Evolutionary conservation across 2,113 vertebrate species (phyloP), one percentile per base, ranked within the genome.

Genomic region (Halichoerus grypus): DNA sequence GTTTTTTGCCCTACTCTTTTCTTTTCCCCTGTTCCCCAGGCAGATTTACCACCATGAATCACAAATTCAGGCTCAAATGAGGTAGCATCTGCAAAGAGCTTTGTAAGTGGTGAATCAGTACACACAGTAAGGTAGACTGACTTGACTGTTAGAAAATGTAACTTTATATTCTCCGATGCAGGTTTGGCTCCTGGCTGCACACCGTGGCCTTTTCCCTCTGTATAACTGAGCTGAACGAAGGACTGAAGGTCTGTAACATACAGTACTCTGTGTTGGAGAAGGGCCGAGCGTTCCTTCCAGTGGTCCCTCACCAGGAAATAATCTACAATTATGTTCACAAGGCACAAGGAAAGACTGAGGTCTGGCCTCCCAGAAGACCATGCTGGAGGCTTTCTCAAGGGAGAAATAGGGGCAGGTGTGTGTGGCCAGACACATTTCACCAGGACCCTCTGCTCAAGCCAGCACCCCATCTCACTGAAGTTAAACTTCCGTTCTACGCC

Each of bases 1-100:
- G 97, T 90, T 96, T 90, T 67, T 36, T 83, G 49, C 14, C 92
- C 86, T 95, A 96, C 28, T 98, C 33, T 96, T 77, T 77, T 74
- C 89, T 88, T 93, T 95, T 71, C 93, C 90, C n/a, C 72, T 31
- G 42, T 57, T 79, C 57, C 96, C 94, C 91, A 94, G 93, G 76
- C 72, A 84, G 95, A 97, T 74, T 83, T 90, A 95, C 92, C 92
- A 95, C 86, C 95, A 88, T 95, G 69, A 55, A 97, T 97, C 61
- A 98, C 88, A 98, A 96, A 86, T 90, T 97, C 79, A 77, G 51
- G 46, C 69, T 94, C 88, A 26, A 67, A 39, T 24, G 61, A 77
- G 63, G 59, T 49, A 3, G 42, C 51, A 55, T 33, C 14, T 26
- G 76, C 53, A 59, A 77, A 90, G 19, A n/a, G 12, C 77, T 82